Evolutionary conservation across 2,113 vertebrate species (phyloP), one percentile per base, ranked within the genome.

Genomic region (Tretioscincus oriximinensis): DNA sequence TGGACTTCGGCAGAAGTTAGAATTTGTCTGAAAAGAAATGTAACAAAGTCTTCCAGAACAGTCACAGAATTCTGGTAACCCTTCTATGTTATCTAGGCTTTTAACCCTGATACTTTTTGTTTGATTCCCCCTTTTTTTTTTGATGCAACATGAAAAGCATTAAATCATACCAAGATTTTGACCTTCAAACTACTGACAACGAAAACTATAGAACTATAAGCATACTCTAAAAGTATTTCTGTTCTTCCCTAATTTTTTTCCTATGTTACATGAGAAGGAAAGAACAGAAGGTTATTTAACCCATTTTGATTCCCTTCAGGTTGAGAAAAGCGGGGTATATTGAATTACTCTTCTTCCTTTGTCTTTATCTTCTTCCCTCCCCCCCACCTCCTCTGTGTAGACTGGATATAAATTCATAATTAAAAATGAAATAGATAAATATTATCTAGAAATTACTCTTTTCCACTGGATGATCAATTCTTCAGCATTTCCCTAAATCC

Each of bases 71-170:
- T 90, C 78, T 78, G 78, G 58, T 82, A 89, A 89, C 61, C 61
- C 16, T 87, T 87, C 88, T 82, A 77, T 75, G 58, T 74, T n/a
- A 58, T 82, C 65, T 67, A 69, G 79, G 86, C 67, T 90, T 88
- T 88, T 85, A 90, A 76, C 49, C 4, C 35, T 63, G n/a, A 73
- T 76, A 79, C 73, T 87, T 87, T 88, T 76, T 68, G 41, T 16
- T 21, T 12, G 4, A 79, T 64, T 76, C 26, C 72, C 80, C 8
- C 11, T 5, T 41, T 41, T 9, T 29, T 29, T 74, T 76, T 70
- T 76, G 60, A 84, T 49, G 87, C 80, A 61, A 90, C 86, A 80
- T 71, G 72, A 87, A 89, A 88, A 71, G 29, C 61, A 86, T 83
- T 81, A 84, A 92, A 90, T 22, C 41, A n/a, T 63, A 73, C 81